Evolutionary conservation across 1,140 invertebrate species (phyloP), one percentile per base, ranked within the genome.

Genomic region (Steinernema khuongi): DNA sequence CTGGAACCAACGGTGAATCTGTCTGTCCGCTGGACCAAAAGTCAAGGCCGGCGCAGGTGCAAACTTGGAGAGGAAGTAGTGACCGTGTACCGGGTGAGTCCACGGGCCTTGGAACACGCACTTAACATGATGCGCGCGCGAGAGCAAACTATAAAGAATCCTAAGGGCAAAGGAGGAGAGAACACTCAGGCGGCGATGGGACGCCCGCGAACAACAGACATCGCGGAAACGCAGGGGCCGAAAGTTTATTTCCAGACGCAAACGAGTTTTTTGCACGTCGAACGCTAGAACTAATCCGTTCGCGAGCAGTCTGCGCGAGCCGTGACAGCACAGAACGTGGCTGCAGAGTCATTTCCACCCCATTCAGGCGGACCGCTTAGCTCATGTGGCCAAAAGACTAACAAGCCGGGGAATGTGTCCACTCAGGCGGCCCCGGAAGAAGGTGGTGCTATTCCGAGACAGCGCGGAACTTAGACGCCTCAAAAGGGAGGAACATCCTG

Each of bases 271-370:
- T 60, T 60, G 50, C 50, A 60, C 50, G 14, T 60, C 26, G 22
- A 22, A 60, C 19, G 50, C 50, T 26, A 60, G 26, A 60, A 60
- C 50, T 60, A 60, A 60, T 60, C 50, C 50, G 50, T 60, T 60
- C 22, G n/a, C n/a, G 50, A 22, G 50, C 50, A 60, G 50, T n/a
- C 50, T 22, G 50, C 50, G 50, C 50, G 26, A 26, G 50, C 50
- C 50, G 11, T 60, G 50, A 60, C 50, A 60, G 50, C 50, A n/a
- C n/a, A 26, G 22, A 60, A 60, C 50, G 50, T 17, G 14, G 50
- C 50, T 60, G 50, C 50, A 22, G 50, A 60, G 50, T 60, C 50
- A 26, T 60, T 60, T 60, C 50, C 50, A 60, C 50, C 50, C 50
- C 50, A 60, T 60, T 60, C 50, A 60, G 4, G 50, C 22, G 50